Conservation (phyloP, 1,140 invertebrate species). For the Heterodera schachtii region DNA sequence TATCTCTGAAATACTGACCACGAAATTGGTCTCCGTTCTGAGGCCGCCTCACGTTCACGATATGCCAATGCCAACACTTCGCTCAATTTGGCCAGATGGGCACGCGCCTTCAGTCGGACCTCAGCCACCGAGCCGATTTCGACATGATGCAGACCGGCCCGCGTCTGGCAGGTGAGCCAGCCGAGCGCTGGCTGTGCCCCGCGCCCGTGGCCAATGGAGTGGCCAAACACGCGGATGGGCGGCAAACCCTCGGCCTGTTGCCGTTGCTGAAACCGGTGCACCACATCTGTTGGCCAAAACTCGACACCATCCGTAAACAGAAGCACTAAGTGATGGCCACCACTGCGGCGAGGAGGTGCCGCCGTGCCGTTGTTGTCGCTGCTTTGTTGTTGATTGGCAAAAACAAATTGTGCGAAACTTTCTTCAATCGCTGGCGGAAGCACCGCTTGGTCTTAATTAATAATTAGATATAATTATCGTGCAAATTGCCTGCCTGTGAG, state of each 20-base stretch:
- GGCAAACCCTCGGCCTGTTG: slow-evolving; percentile 7
- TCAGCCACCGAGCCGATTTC: slow-evolving; percentile 59
- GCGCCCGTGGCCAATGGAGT: slow-evolving; percentile 62
- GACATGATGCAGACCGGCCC: slow-evolving; percentile 32
- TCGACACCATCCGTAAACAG: slow-evolving; percentile 65
- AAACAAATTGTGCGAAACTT: slow-evolving; percentile 51
- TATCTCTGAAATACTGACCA: slow-evolving; percentile 27
- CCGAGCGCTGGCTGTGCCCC: slow-evolving; percentile 52
- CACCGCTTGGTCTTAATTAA: slow-evolving; percentile 51
- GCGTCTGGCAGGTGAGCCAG: slow-evolving; percentile 52
- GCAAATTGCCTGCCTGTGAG: no score
- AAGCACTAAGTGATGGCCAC: slow-evolving; percentile 59
- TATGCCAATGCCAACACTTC: slow-evolving; percentile 46
- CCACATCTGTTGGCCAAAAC: slow-evolving; percentile 59
- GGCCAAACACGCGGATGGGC: slow-evolving; percentile 59
- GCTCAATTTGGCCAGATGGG: slow-evolving; percentile 42
- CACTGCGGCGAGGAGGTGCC: slow-evolving; percentile 30
- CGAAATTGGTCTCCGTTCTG: slow-evolving; percentile 46
- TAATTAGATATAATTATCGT: no score
- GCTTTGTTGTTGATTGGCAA: slow-evolving; percentile 1
- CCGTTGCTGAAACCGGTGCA: slow-evolving; percentile 24
- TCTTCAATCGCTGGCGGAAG: slow-evolving; percentile 60
- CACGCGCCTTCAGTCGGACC: slow-evolving; percentile 55
- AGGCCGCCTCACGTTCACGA: slow-evolving; percentile 19
- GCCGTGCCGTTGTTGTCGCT: neutral